Base-by-base conservation (phyloP, 2,797 vertebrate species). In the Stomatorhinus walkeri region DNA sequence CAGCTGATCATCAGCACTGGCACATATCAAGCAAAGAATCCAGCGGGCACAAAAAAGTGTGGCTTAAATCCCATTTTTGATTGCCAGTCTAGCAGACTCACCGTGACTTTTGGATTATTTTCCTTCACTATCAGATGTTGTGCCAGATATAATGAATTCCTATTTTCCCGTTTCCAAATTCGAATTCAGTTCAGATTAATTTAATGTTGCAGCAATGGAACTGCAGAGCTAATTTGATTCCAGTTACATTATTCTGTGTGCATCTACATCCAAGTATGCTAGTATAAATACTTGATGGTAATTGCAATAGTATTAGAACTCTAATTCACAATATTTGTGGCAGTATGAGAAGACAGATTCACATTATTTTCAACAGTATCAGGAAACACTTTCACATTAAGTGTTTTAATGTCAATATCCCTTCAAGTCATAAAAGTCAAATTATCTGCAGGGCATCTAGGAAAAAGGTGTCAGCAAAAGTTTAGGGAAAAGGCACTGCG, bases 41-140 rank as follows among this genome's bases (percentile, higher is more conserved):
- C 46, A 52, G 36, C n/a, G n/a, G 86, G 54, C 68, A 79, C 46
- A 12, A 48, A 36, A 36, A 52, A 36, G 64, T 54, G 61, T 88
- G 87, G 64, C 87, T 79, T 19, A 88, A 79, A 79, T 88, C 87
- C 86, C 87, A 88, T 36, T 88, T 88, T n/a, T 52, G 46, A 52
- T 46, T 87, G 86, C 86, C 54, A 87, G 86, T 68, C 56, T 64
- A 32, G 32, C 86, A 87, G 86, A 32, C 87, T 51, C 16, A 52
- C 68, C 68, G 36, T 85, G 68, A 49, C 72, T 22, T 59, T 56
- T 88, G 88, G 76, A 85, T 84, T 28, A n/a, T 16, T 61, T 76
- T 81, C 81, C 36, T 88, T 88, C n/a, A 32, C 32, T 12, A 49
- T 61, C 52, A 59, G 79, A 59, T 48, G 16, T 49, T 85, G 52